These are phyloP conservation scores for Peromyscus attwateri DNA, from an alignment of 2,797 vertebrate species.

Conservation along the genomic window DNA sequence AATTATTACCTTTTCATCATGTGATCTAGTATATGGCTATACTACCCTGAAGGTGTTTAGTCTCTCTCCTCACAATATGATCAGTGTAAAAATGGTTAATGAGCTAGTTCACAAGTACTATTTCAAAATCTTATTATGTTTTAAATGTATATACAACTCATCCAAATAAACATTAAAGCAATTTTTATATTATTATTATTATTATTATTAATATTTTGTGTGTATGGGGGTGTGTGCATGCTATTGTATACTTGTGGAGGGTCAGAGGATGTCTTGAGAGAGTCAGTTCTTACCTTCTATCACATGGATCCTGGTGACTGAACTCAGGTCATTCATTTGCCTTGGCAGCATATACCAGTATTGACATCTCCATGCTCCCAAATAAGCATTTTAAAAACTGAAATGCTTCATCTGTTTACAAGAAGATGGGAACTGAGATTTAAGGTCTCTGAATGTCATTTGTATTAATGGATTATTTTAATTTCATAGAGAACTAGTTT, in stretches of 20 bases:
- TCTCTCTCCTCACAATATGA: neutral
- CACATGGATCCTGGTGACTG: neutral
- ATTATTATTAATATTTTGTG: neutral
- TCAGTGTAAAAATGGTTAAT: neutral
- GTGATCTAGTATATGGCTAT: neutral
- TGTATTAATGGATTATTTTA: neutral
- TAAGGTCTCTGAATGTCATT: neutral
- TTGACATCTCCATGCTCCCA: neutral
- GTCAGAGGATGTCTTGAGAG: neutral
- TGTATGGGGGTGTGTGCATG: neutral
- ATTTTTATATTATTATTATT: neutral
- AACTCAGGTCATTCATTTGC: neutral
- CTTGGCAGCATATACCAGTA: too few species aligned
- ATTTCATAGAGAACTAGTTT: neutral
- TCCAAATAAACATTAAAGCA: neutral
- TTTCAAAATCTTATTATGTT: neutral
- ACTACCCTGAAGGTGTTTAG: neutral
- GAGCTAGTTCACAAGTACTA: neutral
- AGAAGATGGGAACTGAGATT: neutral
- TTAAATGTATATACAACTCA: neutral
- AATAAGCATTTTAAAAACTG: neutral
- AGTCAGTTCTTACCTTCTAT: neutral
- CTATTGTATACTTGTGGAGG: neutral
- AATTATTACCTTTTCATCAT: neutral
- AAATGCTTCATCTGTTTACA: neutral